Percentiles rank a stretch among this genome's conserved stretches.
Evolutionary conservation across 1,140 invertebrate species (phyloP).

Genomic region (Drosophila ambigua): DNA sequence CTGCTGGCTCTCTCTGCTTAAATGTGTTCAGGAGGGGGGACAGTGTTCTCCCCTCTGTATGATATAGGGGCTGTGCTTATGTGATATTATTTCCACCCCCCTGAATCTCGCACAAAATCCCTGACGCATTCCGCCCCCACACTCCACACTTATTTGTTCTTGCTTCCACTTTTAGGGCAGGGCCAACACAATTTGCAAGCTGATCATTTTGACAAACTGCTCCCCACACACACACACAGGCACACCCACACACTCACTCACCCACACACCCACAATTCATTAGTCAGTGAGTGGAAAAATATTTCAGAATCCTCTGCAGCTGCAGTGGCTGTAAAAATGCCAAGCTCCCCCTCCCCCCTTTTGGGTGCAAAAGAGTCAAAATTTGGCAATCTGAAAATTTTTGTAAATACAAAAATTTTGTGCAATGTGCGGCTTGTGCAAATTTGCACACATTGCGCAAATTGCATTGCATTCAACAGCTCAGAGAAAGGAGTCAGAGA

Average conservation of each 20-base stretch:
- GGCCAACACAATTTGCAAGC: constrained; percentile 21
- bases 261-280: constrained; percentile 28
- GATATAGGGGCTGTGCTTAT: too few relatives aligned
- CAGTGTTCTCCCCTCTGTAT: too few relatives aligned
- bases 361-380: constrained; percentile 35
- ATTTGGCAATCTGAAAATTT: constrained; percentile 27
- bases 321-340: constrained; percentile 14
- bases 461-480: constrained; percentile 57
- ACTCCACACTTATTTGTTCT: too few relatives aligned
- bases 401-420: constrained; percentile 39
- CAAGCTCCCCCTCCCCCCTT: constrained; percentile 7
- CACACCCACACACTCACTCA: constrained; percentile 7
- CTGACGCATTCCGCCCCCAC: too few relatives aligned
- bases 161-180: too few relatives aligned
- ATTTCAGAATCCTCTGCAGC: constrained; percentile 28
- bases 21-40: too few relatives aligned
- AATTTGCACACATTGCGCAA: constrained; percentile 72
- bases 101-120: too few relatives aligned
- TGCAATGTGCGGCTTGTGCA: constrained; percentile 66
- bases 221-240: constrained; percentile 2
- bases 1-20: too few relatives aligned
- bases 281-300: constrained; percentile 60
- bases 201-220: constrained; percentile 33
- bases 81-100: too few relatives aligned
- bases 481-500: not conserved